Evolutionary conservation across 2,113 vertebrate species (phyloP).

Genomic region (Helogale parvula): DNA sequence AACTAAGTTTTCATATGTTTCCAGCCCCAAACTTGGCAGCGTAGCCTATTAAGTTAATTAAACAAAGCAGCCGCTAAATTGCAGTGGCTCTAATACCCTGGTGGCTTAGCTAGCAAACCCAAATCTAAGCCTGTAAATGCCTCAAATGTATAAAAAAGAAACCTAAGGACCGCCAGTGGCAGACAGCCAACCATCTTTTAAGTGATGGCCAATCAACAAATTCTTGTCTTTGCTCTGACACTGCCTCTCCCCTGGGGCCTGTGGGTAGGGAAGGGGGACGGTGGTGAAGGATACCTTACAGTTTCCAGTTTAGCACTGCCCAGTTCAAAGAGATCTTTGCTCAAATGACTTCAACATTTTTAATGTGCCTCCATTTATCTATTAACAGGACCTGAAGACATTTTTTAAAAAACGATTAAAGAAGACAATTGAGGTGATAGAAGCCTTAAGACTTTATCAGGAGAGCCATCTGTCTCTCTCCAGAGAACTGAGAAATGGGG

Average conservation of each 20-base stretch:
- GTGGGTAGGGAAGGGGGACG: rapidly evolving
- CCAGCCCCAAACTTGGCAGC: not conserved
- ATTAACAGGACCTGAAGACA: not conserved
- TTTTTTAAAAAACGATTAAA: not conserved
- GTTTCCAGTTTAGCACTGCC: not conserved
- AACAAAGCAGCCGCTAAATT: not conserved
- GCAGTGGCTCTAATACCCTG: too few species aligned
- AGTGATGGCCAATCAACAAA: rapidly evolving
- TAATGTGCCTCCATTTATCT: not conserved
- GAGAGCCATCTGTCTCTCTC: not conserved
- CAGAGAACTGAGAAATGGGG: not conserved
- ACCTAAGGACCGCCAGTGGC: not conserved
- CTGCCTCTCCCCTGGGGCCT: not conserved
- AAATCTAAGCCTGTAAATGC: not conserved
- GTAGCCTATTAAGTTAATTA: not conserved
- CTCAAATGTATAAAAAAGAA: not conserved
- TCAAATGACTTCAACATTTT: not conserved
- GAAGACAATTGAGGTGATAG: not conserved
- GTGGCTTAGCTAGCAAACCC: not conserved
- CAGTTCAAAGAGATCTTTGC: not conserved
- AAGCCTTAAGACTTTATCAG: not conserved
- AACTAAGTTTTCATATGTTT: not conserved
- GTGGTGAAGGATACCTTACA: not conserved
- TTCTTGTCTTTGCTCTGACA: not conserved
- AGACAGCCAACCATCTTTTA: not conserved